Base-by-base conservation (phyloP, 2,797 vertebrate genomes). In the Dermochelys coriacea region DNA sequence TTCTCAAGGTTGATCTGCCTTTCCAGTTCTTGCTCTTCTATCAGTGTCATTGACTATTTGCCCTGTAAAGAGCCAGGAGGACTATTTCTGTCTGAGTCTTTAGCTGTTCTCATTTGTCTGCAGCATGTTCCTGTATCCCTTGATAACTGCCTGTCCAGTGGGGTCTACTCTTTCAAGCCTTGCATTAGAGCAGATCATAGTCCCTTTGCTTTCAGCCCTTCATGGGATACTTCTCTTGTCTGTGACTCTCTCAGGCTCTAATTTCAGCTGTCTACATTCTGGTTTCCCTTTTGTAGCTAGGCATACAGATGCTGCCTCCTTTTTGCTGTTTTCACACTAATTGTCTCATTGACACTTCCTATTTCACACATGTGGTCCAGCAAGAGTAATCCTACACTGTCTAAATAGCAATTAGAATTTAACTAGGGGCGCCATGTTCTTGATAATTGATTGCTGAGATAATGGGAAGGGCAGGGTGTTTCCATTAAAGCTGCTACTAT, bases 21-120 rank as follows among this genome's bases (percentile, higher is more conserved):
- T 80, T 85, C 5, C 5, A 16, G 6, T 84, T 29, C 29, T 37
- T 84, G 4, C 41, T 19, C 71, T 19, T 2, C 14, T 1, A 27
- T 82, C 68, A 41, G 1, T 23, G 68, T 47, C 83, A 1, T n/a
- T 27, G 51, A 6, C 8, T 4, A 2, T 74, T 12, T 59, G 0
- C 55, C 27, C 51, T 84, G 55, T 55, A 80, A 68, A 87, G 37
- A 47, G 11, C 45, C 8, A 54, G 37, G 59, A 77, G 25, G 1
- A 54, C 5, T 86, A 27, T 50, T 90, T 12, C 68, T 50, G 19
- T 41, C 16, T 4, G 49, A 50, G 2, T 1, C 9, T 68, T 49
- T 25, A 8, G 15, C 25, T 74, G 3, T 11, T 93, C 31, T 3
- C 25, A 9, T 51, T 86, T 90, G 5, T 87, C 59, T 77, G 19